Evolutionary conservation across 37 sponge, comb jelly and placozoan species (phyloP), one percentile per base, ranked within the genome.

Genomic region (Haliclona indistincta): DNA sequence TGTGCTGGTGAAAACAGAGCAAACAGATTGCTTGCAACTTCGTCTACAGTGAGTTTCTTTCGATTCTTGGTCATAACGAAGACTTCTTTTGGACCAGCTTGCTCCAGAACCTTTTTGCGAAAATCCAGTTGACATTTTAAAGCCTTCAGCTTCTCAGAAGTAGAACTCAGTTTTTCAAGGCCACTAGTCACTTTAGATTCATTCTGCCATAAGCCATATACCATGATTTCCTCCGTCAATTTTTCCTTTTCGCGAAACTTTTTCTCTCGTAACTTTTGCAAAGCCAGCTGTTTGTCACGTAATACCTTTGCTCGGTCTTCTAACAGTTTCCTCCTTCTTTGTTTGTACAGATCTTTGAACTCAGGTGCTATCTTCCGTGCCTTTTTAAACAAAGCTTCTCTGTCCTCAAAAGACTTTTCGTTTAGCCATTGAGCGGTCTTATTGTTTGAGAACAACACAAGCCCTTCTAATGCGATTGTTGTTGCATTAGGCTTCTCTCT

Each of bases 401-500:
- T 41, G 5, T 68, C 70, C 37, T 67, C 11, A 10, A n/a, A 29
- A 39, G 79, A 26, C 42, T 79, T 67, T 5, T 56, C 7, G 33
- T 39, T 1, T 22, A 81, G 67, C 82, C 82, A 81, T 25, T 33
- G 15, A 37, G 67, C 20, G 7, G 82, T 81, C 39, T 81, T 81
- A 43, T 81, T 81, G 32, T 72, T 73, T 1, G 67, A 40, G 40
- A 73, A 81, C 56, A 81, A 23, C 10, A 81, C 65, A 51, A 81
- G 34, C 2, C 26, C 58, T 49, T 81, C 74, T 29, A 81, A 13
- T 20, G 67, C 39, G 4, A 72, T 4, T 3, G 58, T 53, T 25
- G 42, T 51, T 7, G 82, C 74, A 65, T 81, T 71, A 3, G 82
- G 82, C 41, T 81, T 81, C 35, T 81, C 67, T 25, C 66, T n/a